phyloP scores from a whole-genome alignment of 2,888 invertebrate genomes.

The Apodemia duryi region DNA sequence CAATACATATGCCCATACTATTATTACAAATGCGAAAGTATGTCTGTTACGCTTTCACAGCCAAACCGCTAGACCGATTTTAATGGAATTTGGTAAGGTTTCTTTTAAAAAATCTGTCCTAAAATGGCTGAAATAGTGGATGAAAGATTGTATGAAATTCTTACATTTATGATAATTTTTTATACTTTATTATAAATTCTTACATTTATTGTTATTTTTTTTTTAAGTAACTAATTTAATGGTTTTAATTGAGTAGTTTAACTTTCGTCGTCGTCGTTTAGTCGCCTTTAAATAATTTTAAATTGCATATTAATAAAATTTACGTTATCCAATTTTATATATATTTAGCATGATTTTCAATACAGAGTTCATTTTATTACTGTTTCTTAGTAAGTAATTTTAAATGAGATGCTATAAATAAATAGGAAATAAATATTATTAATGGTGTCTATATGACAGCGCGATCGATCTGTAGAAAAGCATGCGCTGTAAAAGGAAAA shows the following conservation, averaged over 20 bases:
- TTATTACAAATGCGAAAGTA: too few species aligned
- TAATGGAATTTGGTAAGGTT: too few species aligned
- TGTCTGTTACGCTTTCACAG: too few species aligned
- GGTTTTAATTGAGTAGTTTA: neutral
- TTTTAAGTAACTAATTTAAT: neutral
- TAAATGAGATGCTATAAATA: neutral
- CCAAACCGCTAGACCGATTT: too few species aligned
- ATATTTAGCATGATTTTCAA: neutral
- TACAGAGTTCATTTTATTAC: neutral
- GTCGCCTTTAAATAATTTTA: neutral
- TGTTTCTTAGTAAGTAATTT: neutral
- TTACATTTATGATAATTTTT: too few species aligned
- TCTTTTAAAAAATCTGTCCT: too few species aligned
- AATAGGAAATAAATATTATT: neutral
- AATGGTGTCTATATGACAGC: conserved; percentile 28
- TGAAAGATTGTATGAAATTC: too few species aligned
- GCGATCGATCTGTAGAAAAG: conserved; percentile 46
- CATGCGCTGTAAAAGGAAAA: conserved; percentile 47
- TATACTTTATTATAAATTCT: too few species aligned
- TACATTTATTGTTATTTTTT: neutral
- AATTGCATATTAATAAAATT: neutral
- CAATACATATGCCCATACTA: too few species aligned
- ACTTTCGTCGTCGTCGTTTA: too few species aligned
- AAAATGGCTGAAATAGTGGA: too few species aligned
- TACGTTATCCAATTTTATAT: neutral